Conservation (phyloP, 2,113 vertebrate species). For the Rousettus leschenaultii region DNA sequence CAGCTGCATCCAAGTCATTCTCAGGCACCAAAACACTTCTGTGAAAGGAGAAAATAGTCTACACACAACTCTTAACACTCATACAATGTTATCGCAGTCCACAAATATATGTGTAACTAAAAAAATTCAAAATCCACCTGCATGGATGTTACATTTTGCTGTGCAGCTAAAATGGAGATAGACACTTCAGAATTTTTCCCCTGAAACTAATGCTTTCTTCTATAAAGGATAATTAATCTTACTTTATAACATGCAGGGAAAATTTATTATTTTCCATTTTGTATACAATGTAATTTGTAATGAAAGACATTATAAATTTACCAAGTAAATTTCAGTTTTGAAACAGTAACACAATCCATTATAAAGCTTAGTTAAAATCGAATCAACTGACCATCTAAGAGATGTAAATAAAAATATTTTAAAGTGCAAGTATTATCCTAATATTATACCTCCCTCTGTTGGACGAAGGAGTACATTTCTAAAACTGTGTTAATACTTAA, state of each 20-base stretch:
- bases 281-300: neutral
- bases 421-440: constrained; percentile 46
- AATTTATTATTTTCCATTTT: constrained; percentile 14
- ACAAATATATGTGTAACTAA: constrained; percentile 20
- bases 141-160: constrained; percentile 45
- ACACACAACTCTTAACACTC: constrained; percentile 76
- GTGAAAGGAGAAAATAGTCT: constrained; percentile 74
- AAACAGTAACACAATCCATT: constrained; percentile 29
- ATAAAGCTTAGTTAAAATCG: constrained; percentile 32
- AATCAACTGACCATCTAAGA: neutral
- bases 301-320: neutral
- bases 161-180: constrained; percentile 66
- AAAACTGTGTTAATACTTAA: neutral
- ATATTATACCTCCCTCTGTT: constrained; percentile 76
- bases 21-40: constrained; percentile 65
- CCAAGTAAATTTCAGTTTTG: constrained; percentile 6
- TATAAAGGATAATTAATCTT: constrained; percentile 37
- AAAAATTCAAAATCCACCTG: constrained; percentile 32
- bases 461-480: constrained; percentile 65
- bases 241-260: constrained; percentile 34
- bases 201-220: constrained; percentile 36
- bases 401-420: neutral
- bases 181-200: constrained; percentile 53
- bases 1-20: constrained; percentile 74
- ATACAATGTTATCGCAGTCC: constrained; percentile 55